Base-by-base conservation (phyloP, 2,888 invertebrate genomes). In the Poecilobothrus nobilitatus region DNA sequence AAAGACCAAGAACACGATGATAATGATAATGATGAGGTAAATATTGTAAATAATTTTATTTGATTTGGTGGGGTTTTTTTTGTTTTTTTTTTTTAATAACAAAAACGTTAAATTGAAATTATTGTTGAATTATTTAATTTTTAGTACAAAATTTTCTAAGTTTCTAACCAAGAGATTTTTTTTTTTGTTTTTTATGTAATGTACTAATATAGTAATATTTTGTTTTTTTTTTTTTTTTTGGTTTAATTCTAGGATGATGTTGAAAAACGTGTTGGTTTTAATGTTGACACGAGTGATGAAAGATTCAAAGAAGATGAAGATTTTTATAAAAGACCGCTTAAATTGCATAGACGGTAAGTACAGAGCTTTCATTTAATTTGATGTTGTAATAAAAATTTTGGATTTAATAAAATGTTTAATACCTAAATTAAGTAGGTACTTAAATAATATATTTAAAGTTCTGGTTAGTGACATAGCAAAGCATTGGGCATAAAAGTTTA, bases 11-110 rank as follows among this genome's bases (percentile, higher is more conserved):
- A 86, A 37, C 87, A 86, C 73, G 88, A 86, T 69, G 89, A 88
- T 74, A 88, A 88, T 66, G 90, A 89, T 72, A 86, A 86, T 74
- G 82, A 88, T 72, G 87, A 87, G 83, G 88, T 89, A 82, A 5
- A 21, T 33, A 21, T 64, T 15, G 12, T 21, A 6, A 21, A 21
- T 4, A 15, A 22, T 64, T 33, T 21, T 27, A 21, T 20, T 21
- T 63, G 27, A n/a, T 63, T 10, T n/a, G n/a, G 9, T n/a, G 7
- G 63, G 9, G 10, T 5, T 4, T 63, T 27, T 63, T 22, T 5
- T 63, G 2, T 27, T 27, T 63, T 2, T 6, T 12, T 7, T 21
- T 20, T 20, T 2, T n/a, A 15, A 65, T 27, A n/a, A n/a, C 2
- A 5, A 22, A 20, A 15, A 12, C 10, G 1, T 41, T 15, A 8